Base-by-base conservation (phyloP, 1,140 invertebrate species). In the Drosophila sp. region DNA sequence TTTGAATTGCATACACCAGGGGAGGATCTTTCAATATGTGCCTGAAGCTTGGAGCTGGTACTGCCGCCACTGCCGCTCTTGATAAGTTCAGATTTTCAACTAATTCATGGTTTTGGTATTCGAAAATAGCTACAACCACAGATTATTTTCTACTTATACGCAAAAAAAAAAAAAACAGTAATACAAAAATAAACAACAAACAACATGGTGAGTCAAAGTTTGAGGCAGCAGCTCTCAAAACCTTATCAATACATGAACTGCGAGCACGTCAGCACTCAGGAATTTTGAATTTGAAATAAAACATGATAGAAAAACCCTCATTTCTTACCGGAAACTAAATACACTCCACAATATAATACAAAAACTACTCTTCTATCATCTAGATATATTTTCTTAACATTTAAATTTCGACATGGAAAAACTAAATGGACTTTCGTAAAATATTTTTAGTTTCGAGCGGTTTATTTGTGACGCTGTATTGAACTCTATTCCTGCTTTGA, bases 31-130 rank as follows among this genome's bases (percentile, higher is more conserved):
- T 38, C 13, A 45, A 48, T 48, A 25, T 50, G 25, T 40, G 50
- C 51, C 53, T 48, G 34, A 64, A 62, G 51, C 11, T 62, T 27
- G 32, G 45, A 38, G 34, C 27, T 50, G 46, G 27, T 38, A 38
- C 41, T 46, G 75, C 21, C 21, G 21, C 4, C 21, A 21, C 21
- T 21, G 21, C 21, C 21, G 21, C 56, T 65, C 62, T 34, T 69
- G 59, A 74, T 74, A 80, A 80, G 71, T 74, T 57, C 71, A 66
- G 71, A 77, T 77, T 74, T 66, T 63, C 67, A 77, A 80, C 77
- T 79, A 79, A 79, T 64, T 73, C 69, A 71, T 63, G 70, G 41
- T 34, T 43, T 57, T 67, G 53, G 18, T 13, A 72, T 59, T 70
- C 46, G 58, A 63, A 54, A 73, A 74, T 41, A 57, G 29, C 41